A percentile compares a stretch with the other conserved stretches of the same genome.
Evolutionary conservation across 2,113 vertebrate genomes (phyloP).

Genomic region (Salvelinus sp.): DNA sequence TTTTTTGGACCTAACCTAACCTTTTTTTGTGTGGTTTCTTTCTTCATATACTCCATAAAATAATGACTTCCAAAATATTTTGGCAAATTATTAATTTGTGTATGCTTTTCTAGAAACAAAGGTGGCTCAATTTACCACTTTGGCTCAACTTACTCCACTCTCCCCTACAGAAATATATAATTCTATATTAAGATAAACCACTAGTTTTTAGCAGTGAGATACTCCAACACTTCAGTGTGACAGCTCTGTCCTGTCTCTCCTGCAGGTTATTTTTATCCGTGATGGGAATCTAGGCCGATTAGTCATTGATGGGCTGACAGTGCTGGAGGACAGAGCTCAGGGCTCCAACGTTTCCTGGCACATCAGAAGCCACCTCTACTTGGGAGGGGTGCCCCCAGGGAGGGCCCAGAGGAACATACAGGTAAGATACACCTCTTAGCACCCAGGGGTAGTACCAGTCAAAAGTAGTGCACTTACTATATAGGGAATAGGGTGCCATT

Average conservation of each 20-base stretch:
- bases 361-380: constrained; percentile 80
- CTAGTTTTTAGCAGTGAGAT: not conserved
- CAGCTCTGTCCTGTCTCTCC: constrained; percentile 19
- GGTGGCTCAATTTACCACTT: too few relatives aligned
- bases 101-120: too few relatives aligned
- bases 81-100: too few relatives aligned
- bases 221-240: not conserved
- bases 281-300: constrained; percentile 80
- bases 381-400: constrained; percentile 88
- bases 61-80: too few relatives aligned
- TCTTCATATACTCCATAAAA: too few relatives aligned
- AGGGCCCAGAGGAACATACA: constrained; percentile 86
- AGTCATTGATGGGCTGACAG: constrained; percentile 83
- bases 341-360: constrained; percentile 68
- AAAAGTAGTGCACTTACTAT: not conserved
- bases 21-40: too few relatives aligned
- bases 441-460: not conserved
- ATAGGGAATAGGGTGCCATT: too few relatives aligned
- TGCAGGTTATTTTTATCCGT: constrained; percentile 84
- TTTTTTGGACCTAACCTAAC: too few relatives aligned
- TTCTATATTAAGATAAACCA: not conserved
- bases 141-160: too few relatives aligned
- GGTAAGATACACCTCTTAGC: constrained; percentile 65
- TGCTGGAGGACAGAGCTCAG: constrained; percentile 76
- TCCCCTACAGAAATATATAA: not conserved